Evolutionary conservation across 2,888 invertebrate species (phyloP).

Genomic region (Gortyna flavago): DNA sequence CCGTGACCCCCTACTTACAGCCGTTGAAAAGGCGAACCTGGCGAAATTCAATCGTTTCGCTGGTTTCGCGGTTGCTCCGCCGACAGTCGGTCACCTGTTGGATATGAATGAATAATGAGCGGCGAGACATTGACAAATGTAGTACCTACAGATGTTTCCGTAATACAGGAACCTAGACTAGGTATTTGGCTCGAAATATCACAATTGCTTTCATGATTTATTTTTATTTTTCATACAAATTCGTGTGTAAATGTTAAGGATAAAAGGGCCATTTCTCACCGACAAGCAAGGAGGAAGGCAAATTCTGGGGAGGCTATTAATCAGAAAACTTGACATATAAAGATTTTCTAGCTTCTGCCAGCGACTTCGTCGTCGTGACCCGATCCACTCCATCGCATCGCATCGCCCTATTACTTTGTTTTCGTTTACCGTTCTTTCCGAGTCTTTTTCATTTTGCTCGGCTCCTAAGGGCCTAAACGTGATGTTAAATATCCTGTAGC

Average conservation of each 20-base stretch:
- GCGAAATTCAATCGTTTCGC: not conserved
- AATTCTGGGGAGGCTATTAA: not conserved
- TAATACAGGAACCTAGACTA: slow-evolving; percentile 3
- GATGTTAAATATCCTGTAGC: too few relatives aligned
- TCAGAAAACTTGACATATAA: not conserved
- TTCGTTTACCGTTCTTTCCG: too few relatives aligned
- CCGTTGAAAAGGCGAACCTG: not conserved
- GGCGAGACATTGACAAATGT: slow-evolving; percentile 34
- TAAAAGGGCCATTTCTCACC: not conserved
- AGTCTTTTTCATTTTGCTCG: too few relatives aligned
- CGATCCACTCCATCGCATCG: too few relatives aligned
- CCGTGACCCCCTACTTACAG: slow-evolving; percentile 5
- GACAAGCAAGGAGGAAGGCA: not conserved
- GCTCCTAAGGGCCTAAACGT: too few relatives aligned
- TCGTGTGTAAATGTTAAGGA: not conserved
- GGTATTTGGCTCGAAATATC: slow-evolving; percentile 10
- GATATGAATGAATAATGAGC: slow-evolving; percentile 32
- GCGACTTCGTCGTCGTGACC: too few relatives aligned
- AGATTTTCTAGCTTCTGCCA: too few relatives aligned
- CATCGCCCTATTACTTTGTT: too few relatives aligned
- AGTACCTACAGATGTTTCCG: slow-evolving; percentile 5
- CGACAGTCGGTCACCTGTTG: slow-evolving; percentile 41
- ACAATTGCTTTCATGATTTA: slow-evolving; percentile 25
- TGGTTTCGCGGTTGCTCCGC: not conserved
- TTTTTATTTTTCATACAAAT: slow-evolving; percentile 13